Base-by-base conservation (phyloP, 2,113 vertebrate genomes). In the Amblyornis subalaris region DNA sequence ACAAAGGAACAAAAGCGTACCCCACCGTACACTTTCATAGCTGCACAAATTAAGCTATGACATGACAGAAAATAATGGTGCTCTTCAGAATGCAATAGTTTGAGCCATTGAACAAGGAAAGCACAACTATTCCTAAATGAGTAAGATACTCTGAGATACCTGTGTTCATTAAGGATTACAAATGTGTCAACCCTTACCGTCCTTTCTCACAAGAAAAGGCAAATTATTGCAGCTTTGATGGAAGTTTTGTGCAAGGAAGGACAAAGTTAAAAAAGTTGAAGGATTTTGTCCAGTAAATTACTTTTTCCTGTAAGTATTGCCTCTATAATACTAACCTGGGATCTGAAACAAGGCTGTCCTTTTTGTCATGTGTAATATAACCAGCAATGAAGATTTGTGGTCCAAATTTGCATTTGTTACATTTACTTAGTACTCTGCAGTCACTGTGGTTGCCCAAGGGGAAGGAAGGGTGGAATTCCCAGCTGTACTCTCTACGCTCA, bases 51-150 rank as follows among this genome's bases (percentile, higher is more conserved):
- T 66, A 80, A 62, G 33, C 26, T 58, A 15, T 25, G 20, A 70
- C 9, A 47, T 26, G 47, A 60, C 33, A 75, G 55, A 67, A 92
- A 77, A 88, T 73, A 97, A 85, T 31, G 19, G 76, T 73, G 58
- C 51, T 93, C 96, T 94, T 81, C 53, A 96, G 61, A 80, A 95
- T 70, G 67, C 50, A 84, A 81, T 65, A 29, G 70, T 35, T 95
- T 50, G 58, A 96, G 74, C 29, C 79, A 76, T 42, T 87, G 53
- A 51, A 91, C 77, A 83, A 55, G 54, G 73, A 93, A 72, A 78
- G 29, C 12, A 86, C 71, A 96, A 47, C 36, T 79, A 77, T 93
- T 93, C 81, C 65, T 76, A 51, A 86, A 86, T 0, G 0, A 84
- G 14, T 19, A 33, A 51, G 18, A n/a, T 77, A 83, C 29, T 82